Evolutionary conservation across 2,113 vertebrate genomes (phyloP), one percentile per base, ranked within the genome.

Genomic region (Salvator merianae): DNA sequence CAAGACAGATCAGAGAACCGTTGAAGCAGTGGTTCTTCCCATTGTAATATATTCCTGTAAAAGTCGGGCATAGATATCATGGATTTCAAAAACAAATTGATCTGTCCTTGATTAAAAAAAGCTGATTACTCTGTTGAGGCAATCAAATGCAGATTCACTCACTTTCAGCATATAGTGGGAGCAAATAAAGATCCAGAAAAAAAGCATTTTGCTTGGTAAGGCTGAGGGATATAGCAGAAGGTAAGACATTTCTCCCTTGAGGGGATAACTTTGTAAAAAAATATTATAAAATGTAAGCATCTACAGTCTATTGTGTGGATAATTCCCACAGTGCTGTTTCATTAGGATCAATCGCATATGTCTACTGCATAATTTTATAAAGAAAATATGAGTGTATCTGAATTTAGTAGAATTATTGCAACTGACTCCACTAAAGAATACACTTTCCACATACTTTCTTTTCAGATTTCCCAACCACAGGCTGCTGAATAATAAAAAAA

Each of bases 401-500:
- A 59, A 55, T 72, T 65, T 43, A 68, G 7, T 12, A 65, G 14
- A 43, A 65, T 0, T 30, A 82, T 76, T 82, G 62, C n/a, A 40
- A 3, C 26, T 5, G 16, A 47, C 36, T 78, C 36, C 88, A 43
- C 18, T 63, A 59, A 74, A 24, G 40, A 26, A 1, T 1, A 32
- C 72, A 30, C 14, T 47, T 38, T 70, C 65, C 63, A 20, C 55
- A 40, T 12, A 73, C 30, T 55, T 18, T 9, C 0, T 47, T 34
- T 7, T 30, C n/a, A 66, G 24, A 74, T 83, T 47, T 75, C 63
- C 62, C 26, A 36, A 32, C n/a, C 6, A 28, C 65, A 47, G 16
- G 53, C 68, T 83, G 77, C 71, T 76, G n/a, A 85, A 59, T 16
- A 81, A 36, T 81, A 36, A 38, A 38, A 82, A 82, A 24, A 43